phyloP scores from a whole-genome alignment of 2,113 vertebrate genomes.

The Rhipidura dahli region DNA sequence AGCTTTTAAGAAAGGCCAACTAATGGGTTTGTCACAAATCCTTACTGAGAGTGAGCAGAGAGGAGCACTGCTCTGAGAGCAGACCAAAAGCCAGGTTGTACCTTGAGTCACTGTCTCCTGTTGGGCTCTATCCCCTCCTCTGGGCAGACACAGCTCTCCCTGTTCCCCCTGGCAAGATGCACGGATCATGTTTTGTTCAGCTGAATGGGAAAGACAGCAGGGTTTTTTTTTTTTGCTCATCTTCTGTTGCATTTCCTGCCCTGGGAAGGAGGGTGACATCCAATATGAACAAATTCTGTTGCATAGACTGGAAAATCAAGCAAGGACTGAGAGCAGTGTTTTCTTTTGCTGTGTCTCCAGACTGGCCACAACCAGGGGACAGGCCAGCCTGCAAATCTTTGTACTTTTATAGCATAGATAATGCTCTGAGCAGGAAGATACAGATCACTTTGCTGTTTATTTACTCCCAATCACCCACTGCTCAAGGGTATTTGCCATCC shows the following conservation, averaged over 20 bases:
- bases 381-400: background rate
- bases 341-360: background rate
- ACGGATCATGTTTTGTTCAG: background rate
- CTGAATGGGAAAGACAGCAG: background rate
- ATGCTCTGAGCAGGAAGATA: background rate
- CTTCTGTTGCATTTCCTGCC: background rate
- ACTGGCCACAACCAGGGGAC: background rate
- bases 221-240: background rate
- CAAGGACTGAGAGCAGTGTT: background rate
- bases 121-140: background rate
- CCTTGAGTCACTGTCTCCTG: background rate
- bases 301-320: background rate
- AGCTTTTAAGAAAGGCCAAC: background rate
- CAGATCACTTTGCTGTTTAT: background rate
- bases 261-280: background rate
- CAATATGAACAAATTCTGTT: background rate
- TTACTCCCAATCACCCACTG: background rate
- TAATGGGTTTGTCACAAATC: background rate
- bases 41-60: background rate
- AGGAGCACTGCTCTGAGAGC: background rate
- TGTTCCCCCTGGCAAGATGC: background rate
- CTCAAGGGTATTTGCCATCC: background rate
- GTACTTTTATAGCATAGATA: background rate
- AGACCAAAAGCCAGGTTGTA: background rate
- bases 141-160: background rate